Percentiles rank a stretch among this genome's conserved stretches.
phyloP scores from a whole-genome alignment of 2,797 vertebrate genomes.

The Gymnoscopelus braueri region DNA sequence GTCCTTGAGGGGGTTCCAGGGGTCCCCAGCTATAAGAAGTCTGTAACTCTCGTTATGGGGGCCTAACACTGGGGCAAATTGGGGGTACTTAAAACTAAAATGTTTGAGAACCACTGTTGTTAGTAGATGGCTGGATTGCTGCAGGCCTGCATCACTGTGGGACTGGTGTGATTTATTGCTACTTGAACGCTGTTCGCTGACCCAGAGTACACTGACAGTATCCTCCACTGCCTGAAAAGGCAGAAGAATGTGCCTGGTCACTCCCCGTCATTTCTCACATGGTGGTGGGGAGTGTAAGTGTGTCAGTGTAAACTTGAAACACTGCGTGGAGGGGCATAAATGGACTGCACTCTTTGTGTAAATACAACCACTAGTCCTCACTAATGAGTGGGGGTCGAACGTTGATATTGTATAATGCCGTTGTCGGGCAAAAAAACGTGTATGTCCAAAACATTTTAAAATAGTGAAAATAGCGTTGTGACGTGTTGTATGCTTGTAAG shows the following conservation, averaged over 20 bases:
- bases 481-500: no score
- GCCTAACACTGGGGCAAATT: no score
- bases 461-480: no score
- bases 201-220: slow-evolving; percentile 46
- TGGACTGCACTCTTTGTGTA: slow-evolving; percentile 64
- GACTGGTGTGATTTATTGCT: slow-evolving; percentile 15
- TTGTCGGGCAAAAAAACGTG: no score
- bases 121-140: slow-evolving; percentile 8
- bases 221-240: slow-evolving; percentile 78
- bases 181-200: slow-evolving; percentile 13
- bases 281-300: background rate
- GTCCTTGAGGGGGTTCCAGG: no score
- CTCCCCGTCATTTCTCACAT: no score
- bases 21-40: no score
- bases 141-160: background rate
- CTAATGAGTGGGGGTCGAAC: slow-evolving; percentile 16
- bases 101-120: no score
- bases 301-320: slow-evolving; percentile 72
- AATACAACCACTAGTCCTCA: slow-evolving; percentile 57
- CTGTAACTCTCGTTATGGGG: no score
- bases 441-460: no score
- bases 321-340: slow-evolving; percentile 58
- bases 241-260: slow-evolving; percentile 76
- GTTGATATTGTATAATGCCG: no score
- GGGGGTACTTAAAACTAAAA: no score